phyloP scores from a whole-genome alignment of 2,888 invertebrate species.

The Eupithecia dodoneata region DNA sequence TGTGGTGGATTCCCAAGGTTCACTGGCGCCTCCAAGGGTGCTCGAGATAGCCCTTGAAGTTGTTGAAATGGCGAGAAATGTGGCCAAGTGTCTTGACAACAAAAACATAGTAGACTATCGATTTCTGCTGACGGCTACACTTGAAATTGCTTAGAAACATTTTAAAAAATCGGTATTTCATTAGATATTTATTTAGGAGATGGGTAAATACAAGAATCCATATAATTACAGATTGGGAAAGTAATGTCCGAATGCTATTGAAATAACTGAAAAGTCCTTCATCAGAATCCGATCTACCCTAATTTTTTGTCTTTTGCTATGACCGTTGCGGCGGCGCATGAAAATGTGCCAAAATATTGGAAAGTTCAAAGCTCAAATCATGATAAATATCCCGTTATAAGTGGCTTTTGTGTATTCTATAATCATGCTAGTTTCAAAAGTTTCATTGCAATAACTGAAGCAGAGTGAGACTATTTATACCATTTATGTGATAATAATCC shows the following conservation, averaged over 20 bases:
- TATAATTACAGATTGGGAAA: not conserved
- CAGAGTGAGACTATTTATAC: not conserved
- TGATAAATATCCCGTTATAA: too few relatives aligned
- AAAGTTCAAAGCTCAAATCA: too few relatives aligned
- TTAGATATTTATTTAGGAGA: not conserved
- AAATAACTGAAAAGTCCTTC: too few relatives aligned
- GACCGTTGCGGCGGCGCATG: too few relatives aligned
- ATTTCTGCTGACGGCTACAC: slow-evolving; percentile 39
- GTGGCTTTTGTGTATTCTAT: too few relatives aligned
- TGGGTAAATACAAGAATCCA: not conserved
- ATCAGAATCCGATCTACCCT: too few relatives aligned
- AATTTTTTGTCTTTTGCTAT: too few relatives aligned
- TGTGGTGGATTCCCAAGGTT: slow-evolving; percentile 49
- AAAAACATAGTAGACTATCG: slow-evolving; percentile 45
- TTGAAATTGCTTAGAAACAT: slow-evolving; percentile 25
- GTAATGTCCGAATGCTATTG: not conserved
- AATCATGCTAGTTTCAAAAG: too few relatives aligned
- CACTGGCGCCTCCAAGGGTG: slow-evolving; percentile 73
- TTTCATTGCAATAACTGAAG: not conserved
- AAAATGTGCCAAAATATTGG: too few relatives aligned
- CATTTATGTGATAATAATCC: not conserved
- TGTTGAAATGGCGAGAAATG: slow-evolving; percentile 52
- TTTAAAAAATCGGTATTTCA: not conserved
- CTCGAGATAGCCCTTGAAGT: slow-evolving; percentile 62
- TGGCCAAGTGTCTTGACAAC: slow-evolving; percentile 49